Base-by-base conservation (phyloP, 2,888 invertebrate genomes). In the Campoplex nolae region DNA sequence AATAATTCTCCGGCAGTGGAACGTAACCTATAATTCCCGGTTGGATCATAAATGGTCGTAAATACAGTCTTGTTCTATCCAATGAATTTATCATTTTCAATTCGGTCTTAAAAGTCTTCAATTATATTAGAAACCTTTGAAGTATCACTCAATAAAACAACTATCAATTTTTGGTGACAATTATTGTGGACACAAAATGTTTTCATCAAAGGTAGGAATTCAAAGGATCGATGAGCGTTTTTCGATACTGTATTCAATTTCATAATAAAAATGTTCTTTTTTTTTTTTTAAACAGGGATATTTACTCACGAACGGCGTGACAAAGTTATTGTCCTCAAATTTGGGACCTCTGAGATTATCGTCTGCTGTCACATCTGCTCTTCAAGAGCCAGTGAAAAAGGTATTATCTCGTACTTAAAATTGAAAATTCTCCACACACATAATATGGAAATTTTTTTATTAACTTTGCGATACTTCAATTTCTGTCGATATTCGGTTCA, bases 321-420 rank as follows among this genome's bases (percentile, higher is more conserved):
- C 70, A n/a, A 84, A 82, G 77, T 32, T 79, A 11, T 58, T 88
- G 45, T 56, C 23, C 51, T 71, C 73, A 82, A 88, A 77, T 75
- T 91, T 90, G 83, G 92, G 85, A 51, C 89, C 89, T 51, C 70
- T 23, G 16, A 80, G 75, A 82, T 32, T 78, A 18, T 78, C 70
- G 0, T 86, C 84, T 2, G 62, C 71, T 0, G 75, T 71, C 9
- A 65, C 54, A 3, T 45, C 28, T 4, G 8, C 73, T 35, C 73
- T n/a, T 23, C 56, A 74, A 85, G 58, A 32, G 11, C 58, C 75
- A 8, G 65, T 73, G 1, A 54, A 85, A 78, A 75, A 70, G 81
- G 88, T 88, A 87, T 16, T 45, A 13, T 62, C 32, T 2, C 70
- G 23, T 58, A n/a, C 35, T 38, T 48, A 8, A 8, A 23, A 35